Conservation (phyloP, 2,888 invertebrate species). For the Morinoia aosen region DNA sequence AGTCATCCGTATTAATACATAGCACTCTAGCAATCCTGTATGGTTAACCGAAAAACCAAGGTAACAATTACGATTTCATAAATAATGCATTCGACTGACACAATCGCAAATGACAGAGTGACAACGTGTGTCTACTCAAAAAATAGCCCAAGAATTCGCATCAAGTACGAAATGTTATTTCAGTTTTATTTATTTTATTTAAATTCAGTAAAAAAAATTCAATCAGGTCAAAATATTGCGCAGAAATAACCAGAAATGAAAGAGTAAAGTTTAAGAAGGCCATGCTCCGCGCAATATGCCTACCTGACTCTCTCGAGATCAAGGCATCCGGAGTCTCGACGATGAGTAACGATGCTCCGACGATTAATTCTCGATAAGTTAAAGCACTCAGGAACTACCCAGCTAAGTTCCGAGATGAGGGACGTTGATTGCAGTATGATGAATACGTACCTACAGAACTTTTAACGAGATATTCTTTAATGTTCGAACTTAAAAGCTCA, state of each 20-base stretch:
- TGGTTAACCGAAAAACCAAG: neutral
- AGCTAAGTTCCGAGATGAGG: constrained; percentile 26
- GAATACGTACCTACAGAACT: constrained; percentile 1
- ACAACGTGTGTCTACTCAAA: neutral
- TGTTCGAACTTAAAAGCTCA: constrained; percentile 34
- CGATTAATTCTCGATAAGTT: constrained; percentile 45
- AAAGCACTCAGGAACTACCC: neutral
- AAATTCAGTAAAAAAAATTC: neutral
- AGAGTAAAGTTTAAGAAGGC: neutral
- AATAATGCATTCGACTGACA: neutral
- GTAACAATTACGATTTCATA: neutral
- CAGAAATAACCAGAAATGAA: neutral
- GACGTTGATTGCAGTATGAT: constrained; percentile 7
- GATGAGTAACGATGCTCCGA: constrained; percentile 26
- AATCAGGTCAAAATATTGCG: neutral
- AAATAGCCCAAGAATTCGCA: neutral
- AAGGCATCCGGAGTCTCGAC: neutral
- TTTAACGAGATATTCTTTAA: constrained; percentile 45
- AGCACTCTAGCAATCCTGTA: neutral
- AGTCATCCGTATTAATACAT: neutral
- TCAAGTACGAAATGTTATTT: neutral
- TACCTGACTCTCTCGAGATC: neutral
- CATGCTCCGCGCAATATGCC: neutral
- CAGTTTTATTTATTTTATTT: neutral
- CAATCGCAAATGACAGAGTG: neutral